Percentiles rank a stretch among this genome's conserved stretches.
phyloP scores from a whole-genome alignment of 1,140 invertebrate genomes.

The Danaus plexippus region DNA sequence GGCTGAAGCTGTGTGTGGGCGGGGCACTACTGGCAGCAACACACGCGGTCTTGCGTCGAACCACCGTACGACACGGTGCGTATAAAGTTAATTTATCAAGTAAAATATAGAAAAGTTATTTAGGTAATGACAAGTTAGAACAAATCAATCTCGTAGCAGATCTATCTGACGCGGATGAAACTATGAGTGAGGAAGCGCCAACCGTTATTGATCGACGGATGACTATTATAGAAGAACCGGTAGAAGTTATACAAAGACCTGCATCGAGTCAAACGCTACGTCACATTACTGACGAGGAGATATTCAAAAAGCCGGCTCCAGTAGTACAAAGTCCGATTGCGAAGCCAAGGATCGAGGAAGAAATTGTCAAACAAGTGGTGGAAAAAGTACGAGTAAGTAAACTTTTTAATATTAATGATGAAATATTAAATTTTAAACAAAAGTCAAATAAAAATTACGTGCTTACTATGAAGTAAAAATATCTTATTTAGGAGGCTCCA shows the following conservation, averaged over 20 bases:
- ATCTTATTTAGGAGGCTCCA: conserved; percentile 8
- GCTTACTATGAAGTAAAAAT: not conserved
- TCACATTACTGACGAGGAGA: conserved; percentile 24
- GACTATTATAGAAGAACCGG: conserved; percentile 41
- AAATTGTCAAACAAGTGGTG: conserved; percentile 18
- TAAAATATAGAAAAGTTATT: conserved; percentile 11
- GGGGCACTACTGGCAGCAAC: conserved; percentile 82
- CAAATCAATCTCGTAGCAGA: conserved; percentile 38
- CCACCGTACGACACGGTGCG: conserved; percentile 52
- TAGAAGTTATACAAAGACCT: conserved; percentile 10
- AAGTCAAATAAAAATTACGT: too few relatives aligned
- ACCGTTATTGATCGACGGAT: conserved; percentile 43
- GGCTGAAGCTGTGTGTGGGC: conserved; percentile 83
- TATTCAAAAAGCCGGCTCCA: conserved; percentile 25
- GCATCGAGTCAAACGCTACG: conserved; percentile 17
- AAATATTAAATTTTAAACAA: not conserved
- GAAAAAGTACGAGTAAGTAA: conserved; percentile 32
- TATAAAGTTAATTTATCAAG: conserved; percentile 22
- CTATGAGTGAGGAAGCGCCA: conserved; percentile 40
- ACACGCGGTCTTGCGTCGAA: conserved; percentile 77
- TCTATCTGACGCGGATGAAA: conserved; percentile 37
- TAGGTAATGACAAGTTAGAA: conserved; percentile 1
- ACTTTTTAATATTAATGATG: not conserved
- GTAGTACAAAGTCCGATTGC: conserved; percentile 25
- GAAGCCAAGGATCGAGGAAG: conserved; percentile 25